Evolutionary conservation across 2,113 vertebrate genomes (phyloP).

Genomic region (Octodon degus): DNA sequence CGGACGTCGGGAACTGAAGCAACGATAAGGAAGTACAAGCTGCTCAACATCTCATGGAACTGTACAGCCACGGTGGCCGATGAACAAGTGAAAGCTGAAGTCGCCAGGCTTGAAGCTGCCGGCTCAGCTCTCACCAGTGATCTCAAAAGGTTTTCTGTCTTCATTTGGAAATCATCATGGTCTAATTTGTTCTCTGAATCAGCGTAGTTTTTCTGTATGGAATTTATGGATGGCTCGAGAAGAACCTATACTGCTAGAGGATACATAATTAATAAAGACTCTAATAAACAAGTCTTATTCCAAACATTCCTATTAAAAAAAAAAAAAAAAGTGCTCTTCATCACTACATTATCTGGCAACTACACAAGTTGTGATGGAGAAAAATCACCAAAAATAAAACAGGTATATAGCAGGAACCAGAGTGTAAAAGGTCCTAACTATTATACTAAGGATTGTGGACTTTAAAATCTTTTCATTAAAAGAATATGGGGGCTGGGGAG

Average conservation of each 20-base stretch:
- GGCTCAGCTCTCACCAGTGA: not conserved
- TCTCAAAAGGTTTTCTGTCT: not conserved
- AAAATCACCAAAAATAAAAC: slow-evolving; percentile 2
- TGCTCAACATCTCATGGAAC: not conserved
- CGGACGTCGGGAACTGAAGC: not conserved
- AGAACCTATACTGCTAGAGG: not conserved
- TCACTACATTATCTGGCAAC: not conserved
- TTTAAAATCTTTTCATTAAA: not conserved
- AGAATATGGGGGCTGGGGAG: too few relatives aligned
- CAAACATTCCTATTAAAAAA: not conserved
- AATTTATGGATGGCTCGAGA: slow-evolving; percentile 31
- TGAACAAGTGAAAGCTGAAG: not conserved
- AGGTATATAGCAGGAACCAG: not conserved
- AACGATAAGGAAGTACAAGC: not conserved
- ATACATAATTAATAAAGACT: not conserved
- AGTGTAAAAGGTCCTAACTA: not conserved
- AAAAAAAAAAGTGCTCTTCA: not conserved
- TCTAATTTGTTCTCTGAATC: slow-evolving; percentile 54
- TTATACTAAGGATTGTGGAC: not conserved
- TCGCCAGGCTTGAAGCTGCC: not conserved
- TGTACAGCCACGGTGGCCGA: rapidly evolving
- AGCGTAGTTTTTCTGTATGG: not conserved
- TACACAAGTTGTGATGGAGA: not conserved
- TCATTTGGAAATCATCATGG: slow-evolving; percentile 33
- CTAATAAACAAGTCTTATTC: slow-evolving; percentile 1